Conservation (phyloP, 2,888 invertebrate species). For the Erpobdella octoculata region DNA sequence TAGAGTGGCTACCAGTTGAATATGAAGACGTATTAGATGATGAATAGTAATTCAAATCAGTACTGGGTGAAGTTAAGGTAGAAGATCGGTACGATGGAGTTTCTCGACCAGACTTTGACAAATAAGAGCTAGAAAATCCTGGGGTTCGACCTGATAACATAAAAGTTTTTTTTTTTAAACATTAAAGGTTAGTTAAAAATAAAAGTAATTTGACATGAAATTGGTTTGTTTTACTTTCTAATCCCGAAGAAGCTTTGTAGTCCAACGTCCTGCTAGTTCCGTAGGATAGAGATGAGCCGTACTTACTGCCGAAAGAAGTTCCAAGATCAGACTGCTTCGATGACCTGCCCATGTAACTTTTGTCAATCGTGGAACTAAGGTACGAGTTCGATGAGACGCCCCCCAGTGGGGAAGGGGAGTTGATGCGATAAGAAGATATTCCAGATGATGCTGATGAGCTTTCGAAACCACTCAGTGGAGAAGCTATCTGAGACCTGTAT, state of each 20-base stretch:
- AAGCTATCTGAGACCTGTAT: slow-evolving; percentile 1
- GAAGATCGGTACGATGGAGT: background rate
- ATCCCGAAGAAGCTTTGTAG: background rate
- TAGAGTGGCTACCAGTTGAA: too few relatives aligned
- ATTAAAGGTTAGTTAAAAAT: background rate
- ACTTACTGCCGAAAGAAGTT: background rate
- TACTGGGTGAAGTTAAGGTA: background rate
- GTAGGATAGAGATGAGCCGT: background rate
- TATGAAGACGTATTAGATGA: background rate
- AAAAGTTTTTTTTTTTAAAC: background rate
- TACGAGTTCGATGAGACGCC: background rate
- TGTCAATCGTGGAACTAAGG: background rate
- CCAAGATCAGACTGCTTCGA: background rate
- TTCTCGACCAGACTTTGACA: background rate
- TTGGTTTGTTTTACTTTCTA: background rate
- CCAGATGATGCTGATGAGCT: background rate
- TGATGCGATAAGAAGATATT: background rate
- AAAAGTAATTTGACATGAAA: background rate
- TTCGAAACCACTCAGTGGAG: background rate
- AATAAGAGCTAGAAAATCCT: background rate
- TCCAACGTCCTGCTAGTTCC: background rate
- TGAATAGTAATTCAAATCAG: background rate
- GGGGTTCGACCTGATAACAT: background rate
- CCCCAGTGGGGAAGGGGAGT: background rate
- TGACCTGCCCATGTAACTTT: slow-evolving; percentile 2